A percentile compares a stretch with the other conserved stretches of the same genome.
These are phyloP conservation scores for Halcyon chelicuti DNA, from an alignment of 2,797 vertebrate genomes.

Conservation along the genomic window DNA sequence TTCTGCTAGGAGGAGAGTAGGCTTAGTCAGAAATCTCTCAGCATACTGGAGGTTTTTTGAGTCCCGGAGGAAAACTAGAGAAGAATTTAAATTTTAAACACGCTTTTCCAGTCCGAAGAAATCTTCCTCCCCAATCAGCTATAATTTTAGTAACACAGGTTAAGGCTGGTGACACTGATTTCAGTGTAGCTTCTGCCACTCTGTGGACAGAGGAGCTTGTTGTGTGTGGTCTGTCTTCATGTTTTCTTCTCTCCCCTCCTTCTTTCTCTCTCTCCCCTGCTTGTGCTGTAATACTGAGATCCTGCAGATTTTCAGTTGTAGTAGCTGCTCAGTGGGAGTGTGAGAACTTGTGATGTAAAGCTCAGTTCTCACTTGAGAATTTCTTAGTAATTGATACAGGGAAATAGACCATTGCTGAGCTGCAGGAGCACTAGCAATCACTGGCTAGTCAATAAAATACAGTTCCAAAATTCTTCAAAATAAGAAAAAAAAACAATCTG, in stretches of 20 bases:
- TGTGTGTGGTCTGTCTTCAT: not conserved
- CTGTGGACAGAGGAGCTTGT: conserved; percentile 29
- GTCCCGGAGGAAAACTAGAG: not conserved
- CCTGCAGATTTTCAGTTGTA: conserved; percentile 3
- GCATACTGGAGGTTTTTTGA: not conserved
- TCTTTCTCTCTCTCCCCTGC: no score
- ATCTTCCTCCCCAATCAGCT: not conserved
- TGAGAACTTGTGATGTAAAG: conserved; percentile 58
- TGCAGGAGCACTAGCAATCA: not conserved
- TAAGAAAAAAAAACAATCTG: fast-evolving
- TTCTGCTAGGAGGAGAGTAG: not conserved
- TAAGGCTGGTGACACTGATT: not conserved
- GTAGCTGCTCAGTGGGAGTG: conserved; percentile 57
- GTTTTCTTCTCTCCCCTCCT: not conserved
- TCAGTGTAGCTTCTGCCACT: conserved; percentile 54
- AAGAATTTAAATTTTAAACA: not conserved
- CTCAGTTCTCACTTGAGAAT: conserved; percentile 29
- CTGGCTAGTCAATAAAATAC: not conserved
- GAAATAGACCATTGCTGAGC: not conserved
- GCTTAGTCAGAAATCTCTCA: not conserved
- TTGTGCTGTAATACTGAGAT: not conserved
- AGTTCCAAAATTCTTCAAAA: not conserved
- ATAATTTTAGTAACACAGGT: not conserved
- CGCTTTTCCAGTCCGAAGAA: not conserved
- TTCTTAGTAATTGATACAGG: conserved; percentile 2